phyloP scores from a whole-genome alignment of 2,888 invertebrate genomes.

The Dryobota labecula region DNA sequence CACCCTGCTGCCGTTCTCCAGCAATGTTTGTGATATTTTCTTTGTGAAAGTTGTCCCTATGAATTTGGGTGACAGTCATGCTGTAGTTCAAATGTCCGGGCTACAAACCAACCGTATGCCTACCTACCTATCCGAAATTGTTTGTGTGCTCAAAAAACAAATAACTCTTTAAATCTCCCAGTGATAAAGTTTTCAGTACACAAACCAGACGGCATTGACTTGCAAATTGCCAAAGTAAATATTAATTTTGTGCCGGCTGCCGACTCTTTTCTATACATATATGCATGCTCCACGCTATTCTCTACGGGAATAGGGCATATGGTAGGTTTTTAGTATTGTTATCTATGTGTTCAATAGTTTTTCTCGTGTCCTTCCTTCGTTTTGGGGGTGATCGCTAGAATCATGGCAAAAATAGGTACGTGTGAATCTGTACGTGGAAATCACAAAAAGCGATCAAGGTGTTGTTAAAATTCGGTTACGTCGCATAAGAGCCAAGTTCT shows the following conservation, averaged over 20 bases:
- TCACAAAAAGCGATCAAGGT: too few relatives aligned
- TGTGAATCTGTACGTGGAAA: neutral
- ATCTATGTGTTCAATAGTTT: slow-evolving; percentile 17
- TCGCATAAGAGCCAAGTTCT: neutral
- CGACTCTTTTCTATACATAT: slow-evolving; percentile 31
- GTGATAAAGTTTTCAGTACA: slow-evolving; percentile 19
- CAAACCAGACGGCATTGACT: slow-evolving; percentile 49
- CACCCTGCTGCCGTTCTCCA: neutral
- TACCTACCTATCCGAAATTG: neutral
- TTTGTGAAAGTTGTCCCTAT: neutral
- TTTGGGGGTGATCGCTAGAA: neutral
- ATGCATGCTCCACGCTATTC: slow-evolving; percentile 26
- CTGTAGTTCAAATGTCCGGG: neutral
- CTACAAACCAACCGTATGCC: neutral
- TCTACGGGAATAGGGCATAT: neutral
- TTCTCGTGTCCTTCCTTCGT: neutral
- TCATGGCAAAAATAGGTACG: neutral
- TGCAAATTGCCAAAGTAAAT: slow-evolving; percentile 60
- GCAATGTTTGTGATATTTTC: neutral
- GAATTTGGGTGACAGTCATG: neutral
- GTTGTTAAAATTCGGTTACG: too few relatives aligned
- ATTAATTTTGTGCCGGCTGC: slow-evolving; percentile 49
- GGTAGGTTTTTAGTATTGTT: slow-evolving; percentile 18
- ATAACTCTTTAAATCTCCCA: neutral
- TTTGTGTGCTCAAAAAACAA: neutral